Conservation (phyloP, 2,113 vertebrate genomes). For the Notarius lentiginosus region DNA sequence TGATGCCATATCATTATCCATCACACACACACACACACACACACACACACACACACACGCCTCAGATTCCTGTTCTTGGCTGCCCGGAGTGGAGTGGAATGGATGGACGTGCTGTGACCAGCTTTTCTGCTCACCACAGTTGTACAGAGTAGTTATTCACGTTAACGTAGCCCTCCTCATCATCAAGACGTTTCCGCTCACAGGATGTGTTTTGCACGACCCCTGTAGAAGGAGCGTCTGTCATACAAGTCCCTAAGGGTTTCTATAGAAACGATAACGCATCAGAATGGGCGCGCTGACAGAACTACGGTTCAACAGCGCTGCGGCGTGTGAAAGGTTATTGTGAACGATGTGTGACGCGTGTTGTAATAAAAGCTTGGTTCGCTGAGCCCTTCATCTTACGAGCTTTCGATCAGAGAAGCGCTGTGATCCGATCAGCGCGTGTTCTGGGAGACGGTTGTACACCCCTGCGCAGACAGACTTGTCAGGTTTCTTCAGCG, state of each 20-base stretch:
- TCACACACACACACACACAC: too few relatives aligned
- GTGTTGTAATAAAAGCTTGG: neutral
- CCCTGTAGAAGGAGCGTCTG: neutral
- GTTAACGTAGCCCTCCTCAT: neutral
- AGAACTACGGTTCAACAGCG: neutral
- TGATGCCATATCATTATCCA: neutral
- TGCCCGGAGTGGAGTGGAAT: neutral
- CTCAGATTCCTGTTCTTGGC: neutral
- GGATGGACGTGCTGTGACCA: neutral
- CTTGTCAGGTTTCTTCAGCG: neutral
- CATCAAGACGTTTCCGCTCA: neutral
- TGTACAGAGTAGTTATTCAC: neutral
- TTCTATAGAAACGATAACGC: neutral
- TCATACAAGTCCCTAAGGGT: neutral
- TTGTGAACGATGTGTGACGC: neutral
- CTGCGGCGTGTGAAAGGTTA: neutral
- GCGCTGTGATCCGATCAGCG: neutral
- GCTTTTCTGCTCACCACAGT: neutral
- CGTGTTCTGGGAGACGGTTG: neutral
- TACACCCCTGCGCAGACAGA: neutral
- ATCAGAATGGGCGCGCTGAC: neutral
- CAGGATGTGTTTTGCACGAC: neutral
- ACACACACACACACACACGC: neutral
- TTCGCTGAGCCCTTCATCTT: neutral
- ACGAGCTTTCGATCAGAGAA: neutral